phyloP scores from a whole-genome alignment of 2,797 vertebrate species.

The Dermochelys coriacea region DNA sequence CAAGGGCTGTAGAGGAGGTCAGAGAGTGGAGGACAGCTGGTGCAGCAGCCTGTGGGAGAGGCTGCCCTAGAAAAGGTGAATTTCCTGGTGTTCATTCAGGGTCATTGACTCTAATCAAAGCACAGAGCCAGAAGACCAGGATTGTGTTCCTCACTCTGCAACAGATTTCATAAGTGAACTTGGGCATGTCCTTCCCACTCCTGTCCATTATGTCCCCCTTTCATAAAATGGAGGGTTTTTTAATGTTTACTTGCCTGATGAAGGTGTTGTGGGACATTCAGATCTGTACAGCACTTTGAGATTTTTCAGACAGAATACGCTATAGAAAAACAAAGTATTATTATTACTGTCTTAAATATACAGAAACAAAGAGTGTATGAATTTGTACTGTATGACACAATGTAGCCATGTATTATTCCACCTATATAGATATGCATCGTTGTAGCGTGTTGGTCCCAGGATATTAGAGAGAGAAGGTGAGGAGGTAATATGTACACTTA shows the following conservation, averaged over 20 bases:
- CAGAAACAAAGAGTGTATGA: background rate
- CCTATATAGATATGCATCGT: background rate
- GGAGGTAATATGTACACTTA: background rate
- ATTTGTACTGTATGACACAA: background rate
- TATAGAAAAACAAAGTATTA: background rate
- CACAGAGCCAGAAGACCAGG: no score
- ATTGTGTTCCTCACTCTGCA: no score
- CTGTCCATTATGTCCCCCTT: background rate
- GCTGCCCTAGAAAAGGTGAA: no score
- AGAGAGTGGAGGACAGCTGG: no score
- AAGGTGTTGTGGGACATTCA: background rate
- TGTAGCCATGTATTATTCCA: background rate
- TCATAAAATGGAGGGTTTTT: background rate
- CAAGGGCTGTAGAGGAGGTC: no score
- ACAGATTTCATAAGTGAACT: background rate
- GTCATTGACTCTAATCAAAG: no score
- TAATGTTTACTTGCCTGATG: background rate
- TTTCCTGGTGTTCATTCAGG: no score
- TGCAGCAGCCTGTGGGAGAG: no score
- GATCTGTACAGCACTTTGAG: background rate
- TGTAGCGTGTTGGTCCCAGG: no score
- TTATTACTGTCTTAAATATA: background rate
- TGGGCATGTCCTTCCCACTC: background rate
- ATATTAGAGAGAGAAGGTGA: no score
- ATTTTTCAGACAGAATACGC: background rate